Base-by-base conservation (phyloP, 2,888 invertebrate genomes). In the Phoenoteleia sp. region DNA sequence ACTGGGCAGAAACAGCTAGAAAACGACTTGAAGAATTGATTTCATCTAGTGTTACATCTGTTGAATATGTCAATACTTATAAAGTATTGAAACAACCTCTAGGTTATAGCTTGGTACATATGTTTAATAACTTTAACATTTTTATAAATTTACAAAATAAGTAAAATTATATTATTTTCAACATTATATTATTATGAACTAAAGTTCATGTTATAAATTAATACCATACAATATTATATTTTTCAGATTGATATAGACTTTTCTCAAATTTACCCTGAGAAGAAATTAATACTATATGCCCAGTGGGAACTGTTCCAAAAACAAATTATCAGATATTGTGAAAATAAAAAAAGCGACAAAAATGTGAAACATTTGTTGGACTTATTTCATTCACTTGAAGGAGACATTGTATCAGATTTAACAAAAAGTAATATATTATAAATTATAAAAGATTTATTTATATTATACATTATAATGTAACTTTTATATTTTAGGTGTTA, bases 1-100 rank as follows among this genome's bases (percentile, higher is more conserved):
- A 77, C 49, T 86, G 81, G 86, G 13, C 13, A n/a, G 74, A 76
- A 56, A 86, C 81, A 17, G 84, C 77, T 0, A 81, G 39, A 56
- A 29, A 49, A n/a, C 54, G 81, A 74, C 56, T 83, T 13, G 29
- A 52, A 13, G 29, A 80, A 29, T 27, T 86, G 1, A 47, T 69
- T 36, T 54, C 19, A 23, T 15, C 67, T 1, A 39, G 77, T 23
- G 49, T 75, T 42, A 17, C 62, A 19, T 72, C 81, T 36, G 47
- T 74, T 1, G 60, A 66, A 33, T 87, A 85, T 36, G 29, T 79
- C 11, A n/a, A 49, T 0, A 54, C 47, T 21, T 87, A 39, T 27
- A 77, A 71, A 39, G 71, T 77, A 29, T 36, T 86, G 42, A 62
- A 23, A 29, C 79, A 81, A 54, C 74, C 85, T 11, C 27, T 56